Conservation (phyloP, 2,113 vertebrate genomes). For the Dicerorhinus sumatrensis region DNA sequence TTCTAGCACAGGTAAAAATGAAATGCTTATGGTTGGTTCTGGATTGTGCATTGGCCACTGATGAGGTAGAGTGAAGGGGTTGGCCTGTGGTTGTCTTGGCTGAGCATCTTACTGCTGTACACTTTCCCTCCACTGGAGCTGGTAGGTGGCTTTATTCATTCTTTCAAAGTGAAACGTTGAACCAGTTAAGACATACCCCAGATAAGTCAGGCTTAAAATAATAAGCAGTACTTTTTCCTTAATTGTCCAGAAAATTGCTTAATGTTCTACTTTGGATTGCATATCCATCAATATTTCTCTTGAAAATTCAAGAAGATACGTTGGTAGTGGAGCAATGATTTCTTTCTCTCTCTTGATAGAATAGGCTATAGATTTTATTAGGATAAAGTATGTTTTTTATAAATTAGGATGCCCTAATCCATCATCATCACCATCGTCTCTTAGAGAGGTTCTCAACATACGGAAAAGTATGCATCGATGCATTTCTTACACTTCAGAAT, state of each 20-base stretch:
- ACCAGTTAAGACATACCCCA: not conserved
- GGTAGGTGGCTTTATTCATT: not conserved
- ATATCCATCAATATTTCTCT: slow-evolving; percentile 21
- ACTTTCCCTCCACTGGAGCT: not conserved
- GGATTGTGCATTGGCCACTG: not conserved
- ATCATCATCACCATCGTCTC: not conserved
- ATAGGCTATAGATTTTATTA: not conserved
- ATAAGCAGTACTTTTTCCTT: slow-evolving; percentile 21
- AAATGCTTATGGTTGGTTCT: not conserved
- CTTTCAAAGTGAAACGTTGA: not conserved
- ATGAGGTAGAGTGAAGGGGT: not conserved
- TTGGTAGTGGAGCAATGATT: not conserved
- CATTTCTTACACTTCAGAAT: not conserved
- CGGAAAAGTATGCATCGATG: not conserved
- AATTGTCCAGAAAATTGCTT: slow-evolving; percentile 34
- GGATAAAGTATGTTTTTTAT: not conserved
- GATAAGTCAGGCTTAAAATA: slow-evolving; percentile 40
- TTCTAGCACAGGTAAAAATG: not conserved
- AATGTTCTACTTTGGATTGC: slow-evolving; percentile 2
- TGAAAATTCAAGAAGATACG: not conserved
- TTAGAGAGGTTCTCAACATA: not conserved
- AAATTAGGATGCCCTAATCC: not conserved
- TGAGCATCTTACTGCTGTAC: not conserved
- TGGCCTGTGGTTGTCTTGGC: not conserved
- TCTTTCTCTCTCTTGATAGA: not conserved